These are phyloP conservation scores for Eulimnadia texana DNA, from an alignment of 1,140 invertebrate species.

Conservation along the genomic window DNA sequence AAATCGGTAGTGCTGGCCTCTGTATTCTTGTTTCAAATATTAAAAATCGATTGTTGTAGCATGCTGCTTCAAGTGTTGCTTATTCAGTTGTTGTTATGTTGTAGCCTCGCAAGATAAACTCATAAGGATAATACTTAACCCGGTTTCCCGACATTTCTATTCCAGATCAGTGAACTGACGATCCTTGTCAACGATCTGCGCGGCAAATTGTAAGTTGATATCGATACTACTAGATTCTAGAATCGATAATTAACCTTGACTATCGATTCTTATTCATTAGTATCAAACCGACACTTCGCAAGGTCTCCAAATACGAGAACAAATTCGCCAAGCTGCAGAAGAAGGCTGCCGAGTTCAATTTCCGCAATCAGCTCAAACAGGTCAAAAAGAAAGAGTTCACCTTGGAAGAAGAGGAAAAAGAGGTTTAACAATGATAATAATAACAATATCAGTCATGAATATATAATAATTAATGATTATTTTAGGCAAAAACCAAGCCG, in stretches of 20 bases:
- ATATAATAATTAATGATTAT: not conserved
- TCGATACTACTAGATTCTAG: slow-evolving; percentile 1
- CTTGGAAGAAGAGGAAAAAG: slow-evolving; percentile 93
- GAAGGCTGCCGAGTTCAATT: slow-evolving; percentile 95
- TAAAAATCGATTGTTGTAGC: no score
- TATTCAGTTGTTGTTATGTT: no score
- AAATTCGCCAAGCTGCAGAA: slow-evolving; percentile 96
- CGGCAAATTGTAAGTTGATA: slow-evolving; percentile 93
- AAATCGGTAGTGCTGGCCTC: not conserved
- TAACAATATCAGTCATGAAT: not conserved
- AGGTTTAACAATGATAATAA: slow-evolving; percentile 41
- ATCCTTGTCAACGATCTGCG: slow-evolving; percentile 98
- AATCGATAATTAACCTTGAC: not conserved
- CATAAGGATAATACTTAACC: no score
- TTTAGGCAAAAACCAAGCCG: slow-evolving; percentile 66
- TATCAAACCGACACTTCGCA: slow-evolving; percentile 97
- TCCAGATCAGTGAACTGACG: slow-evolving; percentile 96
- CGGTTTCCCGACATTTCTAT: no score
- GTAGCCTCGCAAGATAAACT: no score
- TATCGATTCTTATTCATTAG: slow-evolving; percentile 6
- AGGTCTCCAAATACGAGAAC: slow-evolving; percentile 99
- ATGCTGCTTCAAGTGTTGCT: no score
- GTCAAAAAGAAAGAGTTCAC: slow-evolving; percentile 99
- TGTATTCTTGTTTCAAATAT: no score
- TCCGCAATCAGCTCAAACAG: slow-evolving; percentile 96